These are phyloP conservation scores for Caenorhabditis wallacei DNA, from an alignment of 2,888 invertebrate genomes.

Conservation along the genomic window DNA sequence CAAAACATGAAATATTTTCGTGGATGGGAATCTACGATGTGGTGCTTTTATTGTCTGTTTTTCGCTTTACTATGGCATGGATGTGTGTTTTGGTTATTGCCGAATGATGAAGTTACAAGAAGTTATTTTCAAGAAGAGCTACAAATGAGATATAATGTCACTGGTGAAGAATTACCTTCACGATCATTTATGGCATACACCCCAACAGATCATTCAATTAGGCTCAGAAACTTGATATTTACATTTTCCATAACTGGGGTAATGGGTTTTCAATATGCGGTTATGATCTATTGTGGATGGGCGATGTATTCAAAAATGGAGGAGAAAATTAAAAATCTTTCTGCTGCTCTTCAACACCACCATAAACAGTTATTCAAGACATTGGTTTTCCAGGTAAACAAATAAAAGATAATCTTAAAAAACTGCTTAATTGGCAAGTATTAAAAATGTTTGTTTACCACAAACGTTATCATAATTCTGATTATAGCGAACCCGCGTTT, in stretches of 20 bases:
- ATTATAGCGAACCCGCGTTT: too few species aligned
- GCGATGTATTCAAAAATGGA: slow-evolving; percentile 15
- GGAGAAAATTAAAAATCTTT: slow-evolving; percentile 12
- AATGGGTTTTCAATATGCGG: slow-evolving; percentile 6
- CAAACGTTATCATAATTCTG: too few species aligned
- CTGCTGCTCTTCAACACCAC: not conserved
- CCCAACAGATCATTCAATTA: not conserved
- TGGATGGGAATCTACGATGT: not conserved
- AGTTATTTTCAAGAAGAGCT: slow-evolving; percentile 1
- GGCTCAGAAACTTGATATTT: not conserved
- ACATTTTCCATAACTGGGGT: not conserved
- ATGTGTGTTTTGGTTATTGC: not conserved
- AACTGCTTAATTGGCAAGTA: too few species aligned
- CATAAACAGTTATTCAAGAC: slow-evolving; percentile 34
- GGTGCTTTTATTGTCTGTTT: slow-evolving; percentile 15
- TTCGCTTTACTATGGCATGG: slow-evolving; percentile 3
- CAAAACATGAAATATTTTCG: not conserved
- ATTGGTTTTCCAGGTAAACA: not conserved
- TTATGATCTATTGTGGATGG: slow-evolving; percentile 18
- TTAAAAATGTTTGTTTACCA: too few species aligned
- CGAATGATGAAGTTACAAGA: slow-evolving; percentile 3
- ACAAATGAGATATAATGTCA: not conserved
- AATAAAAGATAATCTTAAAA: too few species aligned
- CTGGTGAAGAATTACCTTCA: not conserved
- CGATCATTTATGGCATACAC: slow-evolving; percentile 6